Percentiles rank a stretch among this genome's conserved stretches.
Evolutionary conservation across 2,797 vertebrate species (phyloP).

Genomic region (Bucorvus abyssinicus): DNA sequence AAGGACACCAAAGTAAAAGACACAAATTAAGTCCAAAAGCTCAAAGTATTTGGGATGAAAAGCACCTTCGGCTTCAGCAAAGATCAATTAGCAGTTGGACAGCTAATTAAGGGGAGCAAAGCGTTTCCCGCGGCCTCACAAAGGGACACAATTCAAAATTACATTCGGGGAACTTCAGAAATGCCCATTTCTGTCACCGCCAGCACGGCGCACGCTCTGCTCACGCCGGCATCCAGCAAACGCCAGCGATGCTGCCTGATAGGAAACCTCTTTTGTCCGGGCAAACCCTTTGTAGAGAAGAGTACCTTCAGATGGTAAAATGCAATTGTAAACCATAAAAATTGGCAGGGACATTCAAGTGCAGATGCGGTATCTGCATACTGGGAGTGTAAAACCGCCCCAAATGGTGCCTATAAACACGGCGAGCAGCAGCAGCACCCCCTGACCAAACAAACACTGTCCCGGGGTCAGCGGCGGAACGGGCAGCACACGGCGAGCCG

Average conservation of each 20-base stretch:
- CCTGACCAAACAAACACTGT: background rate
- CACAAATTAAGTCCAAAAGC: background rate
- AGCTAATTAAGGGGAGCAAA: background rate
- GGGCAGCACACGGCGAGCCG: background rate
- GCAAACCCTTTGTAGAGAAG: slow-evolving; percentile 1
- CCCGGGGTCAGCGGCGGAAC: background rate
- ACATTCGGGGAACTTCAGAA: accelerated
- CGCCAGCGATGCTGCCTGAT: background rate
- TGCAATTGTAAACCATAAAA: slow-evolving; percentile 29
- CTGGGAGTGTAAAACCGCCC: slow-evolving; percentile 24
- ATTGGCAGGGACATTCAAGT: slow-evolving; percentile 52
- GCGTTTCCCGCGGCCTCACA: background rate
- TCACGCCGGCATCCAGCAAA: background rate
- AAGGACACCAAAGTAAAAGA: background rate
- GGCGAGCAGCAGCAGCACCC: background rate
- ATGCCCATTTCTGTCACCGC: background rate
- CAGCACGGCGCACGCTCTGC: background rate
- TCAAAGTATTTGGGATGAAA: background rate
- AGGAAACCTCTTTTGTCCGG: slow-evolving; percentile 37
- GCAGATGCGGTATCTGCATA: slow-evolving; percentile 30
- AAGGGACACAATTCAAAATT: accelerated
- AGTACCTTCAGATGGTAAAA: background rate
- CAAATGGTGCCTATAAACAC: background rate
- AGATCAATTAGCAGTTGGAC: background rate
- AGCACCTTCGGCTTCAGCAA: background rate